Percentiles rank a stretch among this genome's conserved stretches.
Evolutionary conservation across 64 coral and sea anemone species (phyloP).

Genomic region (Pachyseris speciosa): DNA sequence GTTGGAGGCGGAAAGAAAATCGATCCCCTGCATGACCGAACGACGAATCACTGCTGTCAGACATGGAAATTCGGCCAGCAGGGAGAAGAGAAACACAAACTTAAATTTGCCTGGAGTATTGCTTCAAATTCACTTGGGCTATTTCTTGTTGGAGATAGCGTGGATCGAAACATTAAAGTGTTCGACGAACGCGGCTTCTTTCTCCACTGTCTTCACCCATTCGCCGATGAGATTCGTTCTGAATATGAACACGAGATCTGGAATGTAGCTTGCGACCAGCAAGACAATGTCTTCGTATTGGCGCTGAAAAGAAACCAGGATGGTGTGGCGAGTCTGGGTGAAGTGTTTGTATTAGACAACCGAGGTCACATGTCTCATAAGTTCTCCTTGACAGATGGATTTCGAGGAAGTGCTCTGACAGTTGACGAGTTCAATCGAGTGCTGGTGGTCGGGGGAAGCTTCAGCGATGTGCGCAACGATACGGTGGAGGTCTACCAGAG

Average conservation of each 20-base stretch:
- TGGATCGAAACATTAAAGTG: constrained; percentile 33
- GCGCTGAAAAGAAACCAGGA: background rate
- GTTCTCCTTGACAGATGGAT: constrained; percentile 8
- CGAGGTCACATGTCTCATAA: background rate
- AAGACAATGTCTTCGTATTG: background rate
- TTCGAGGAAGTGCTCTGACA: background rate
- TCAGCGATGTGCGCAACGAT: background rate
- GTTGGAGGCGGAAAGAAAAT: background rate
- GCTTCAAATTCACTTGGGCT: background rate
- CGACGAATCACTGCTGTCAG: background rate
- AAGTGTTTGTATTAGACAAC: background rate
- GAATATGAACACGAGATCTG: background rate
- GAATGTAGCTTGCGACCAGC: background rate
- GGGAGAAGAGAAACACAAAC: background rate
- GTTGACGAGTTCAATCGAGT: constrained; percentile 17
- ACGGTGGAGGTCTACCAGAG: background rate
- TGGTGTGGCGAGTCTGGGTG: background rate
- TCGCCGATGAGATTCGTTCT: background rate
- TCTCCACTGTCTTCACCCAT: background rate
- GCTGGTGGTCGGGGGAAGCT: background rate
- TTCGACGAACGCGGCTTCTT: background rate
- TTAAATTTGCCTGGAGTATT: constrained; percentile 15
- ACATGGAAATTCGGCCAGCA: constrained; percentile 8
- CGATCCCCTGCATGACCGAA: constrained; percentile 1
- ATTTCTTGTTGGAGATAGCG: background rate